Evolutionary conservation across 1,140 invertebrate genomes (phyloP).

Genomic region (Contarinia nasturtii): DNA sequence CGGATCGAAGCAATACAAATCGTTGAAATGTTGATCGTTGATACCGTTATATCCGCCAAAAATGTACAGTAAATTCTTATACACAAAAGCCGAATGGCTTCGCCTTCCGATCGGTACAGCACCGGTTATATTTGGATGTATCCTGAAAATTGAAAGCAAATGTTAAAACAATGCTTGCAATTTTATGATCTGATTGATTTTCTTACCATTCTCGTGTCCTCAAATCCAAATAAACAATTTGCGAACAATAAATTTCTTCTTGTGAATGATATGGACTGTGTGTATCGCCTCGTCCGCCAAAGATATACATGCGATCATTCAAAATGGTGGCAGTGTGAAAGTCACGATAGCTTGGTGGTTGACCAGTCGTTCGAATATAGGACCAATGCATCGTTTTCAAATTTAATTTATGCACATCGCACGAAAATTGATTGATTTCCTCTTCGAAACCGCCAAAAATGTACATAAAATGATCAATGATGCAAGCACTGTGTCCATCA

Average conservation of each 20-base stretch:
- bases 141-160: too few species aligned
- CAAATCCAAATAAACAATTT: conserved; percentile 59
- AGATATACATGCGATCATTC: conserved; percentile 60
- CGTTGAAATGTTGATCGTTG: conserved; percentile 56
- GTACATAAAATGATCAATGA: conserved; percentile 66
- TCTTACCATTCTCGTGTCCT: conserved; percentile 43
- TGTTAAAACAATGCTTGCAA: too few species aligned
- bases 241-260: conserved; percentile 58
- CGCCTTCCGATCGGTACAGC: conserved; percentile 48
- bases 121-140: conserved; percentile 28
- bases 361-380: conserved; percentile 35
- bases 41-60: conserved; percentile 77
- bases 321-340: conserved; percentile 70
- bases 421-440: conserved; percentile 53
- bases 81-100: conserved; percentile 59
- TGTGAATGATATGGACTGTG: conserved; percentile 40
- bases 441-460: conserved; percentile 82
- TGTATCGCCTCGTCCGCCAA: conserved; percentile 60
- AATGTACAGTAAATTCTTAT: conserved; percentile 57
- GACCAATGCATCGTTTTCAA: conserved; percentile 54
- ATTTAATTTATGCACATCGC: conserved; percentile 57
- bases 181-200: too few species aligned
- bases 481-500: conserved; percentile 78
- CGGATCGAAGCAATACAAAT: conserved; percentile 53
- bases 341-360: conserved; percentile 53